Conservation (phyloP, 2,888 invertebrate species). For the Plebejus melissa region DNA sequence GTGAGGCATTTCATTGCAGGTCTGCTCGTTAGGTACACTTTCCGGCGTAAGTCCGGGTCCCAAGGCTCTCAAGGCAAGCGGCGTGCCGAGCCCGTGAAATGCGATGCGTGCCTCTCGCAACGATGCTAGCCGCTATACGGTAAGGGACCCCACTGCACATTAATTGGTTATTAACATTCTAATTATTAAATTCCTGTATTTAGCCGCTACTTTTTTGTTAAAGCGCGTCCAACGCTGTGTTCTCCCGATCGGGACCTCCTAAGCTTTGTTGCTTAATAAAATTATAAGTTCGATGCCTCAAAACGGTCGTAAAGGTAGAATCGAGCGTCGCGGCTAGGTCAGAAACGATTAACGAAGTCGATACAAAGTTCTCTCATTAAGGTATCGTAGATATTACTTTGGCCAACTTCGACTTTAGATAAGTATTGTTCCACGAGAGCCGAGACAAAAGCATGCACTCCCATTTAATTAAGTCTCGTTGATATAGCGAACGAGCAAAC, state of each 20-base stretch:
- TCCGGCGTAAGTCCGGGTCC: conserved; percentile 79
- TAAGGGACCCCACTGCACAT: conserved; percentile 54
- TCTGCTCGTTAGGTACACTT: conserved; percentile 81
- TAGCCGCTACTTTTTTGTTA: conserved; percentile 42
- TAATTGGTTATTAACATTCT: conserved; percentile 28
- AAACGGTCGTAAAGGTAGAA: conserved; percentile 32
- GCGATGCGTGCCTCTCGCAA: conserved; percentile 79
- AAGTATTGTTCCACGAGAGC: conserved; percentile 73
- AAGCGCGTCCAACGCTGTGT: conserved; percentile 55
- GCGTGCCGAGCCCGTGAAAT: conserved; percentile 75
- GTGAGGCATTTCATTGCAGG: conserved; percentile 79
- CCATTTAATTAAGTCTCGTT: conserved; percentile 71
- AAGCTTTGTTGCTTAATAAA: conserved; percentile 37
- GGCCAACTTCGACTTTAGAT: conserved; percentile 68
- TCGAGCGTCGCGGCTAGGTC: conserved; percentile 52
- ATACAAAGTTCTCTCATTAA: conserved; percentile 77
- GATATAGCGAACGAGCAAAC: conserved; percentile 58
- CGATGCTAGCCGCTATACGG: conserved; percentile 76
- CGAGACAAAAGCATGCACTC: conserved; percentile 71
- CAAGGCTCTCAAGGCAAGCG: conserved; percentile 75
- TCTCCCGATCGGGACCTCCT: conserved; percentile 45
- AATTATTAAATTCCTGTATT: conserved; percentile 35
- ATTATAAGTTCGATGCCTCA: conserved; percentile 1
- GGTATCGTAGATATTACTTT: conserved; percentile 76
- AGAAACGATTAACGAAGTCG: conserved; percentile 72